A percentile compares a stretch with the other conserved stretches of the same genome.
Conservation (phyloP, 2,797 vertebrate species). For the Dryobates pubescens region DNA sequence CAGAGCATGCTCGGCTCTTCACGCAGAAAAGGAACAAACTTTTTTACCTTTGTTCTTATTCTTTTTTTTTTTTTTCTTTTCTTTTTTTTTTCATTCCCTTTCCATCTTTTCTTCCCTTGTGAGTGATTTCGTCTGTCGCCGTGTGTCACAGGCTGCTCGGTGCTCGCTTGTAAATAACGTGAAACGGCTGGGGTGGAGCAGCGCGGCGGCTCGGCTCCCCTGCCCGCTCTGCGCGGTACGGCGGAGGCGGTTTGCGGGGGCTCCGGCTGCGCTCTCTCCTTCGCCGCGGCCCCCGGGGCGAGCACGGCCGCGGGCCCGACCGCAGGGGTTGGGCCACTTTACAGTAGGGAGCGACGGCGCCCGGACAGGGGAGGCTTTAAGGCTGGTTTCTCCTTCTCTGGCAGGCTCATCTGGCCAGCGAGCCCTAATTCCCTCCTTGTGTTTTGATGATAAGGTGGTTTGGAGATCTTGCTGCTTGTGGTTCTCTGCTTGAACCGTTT, state of each 20-base stretch:
- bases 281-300: no score
- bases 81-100: no score
- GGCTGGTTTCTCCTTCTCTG: not conserved
- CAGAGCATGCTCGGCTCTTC: not conserved
- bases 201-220: not conserved
- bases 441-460: not conserved
- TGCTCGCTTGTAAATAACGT: not conserved
- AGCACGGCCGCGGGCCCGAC: no score
- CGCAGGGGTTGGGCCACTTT: not conserved
- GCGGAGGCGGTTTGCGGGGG: not conserved
- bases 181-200: not conserved
- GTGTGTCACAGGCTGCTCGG: not conserved
- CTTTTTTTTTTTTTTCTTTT: rapidly evolving
- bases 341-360: not conserved
- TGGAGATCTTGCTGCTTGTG: not conserved
- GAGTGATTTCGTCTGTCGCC: not conserved
- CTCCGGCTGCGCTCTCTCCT: not conserved
- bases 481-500: not conserved
- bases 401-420: not conserved
- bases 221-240: no score
- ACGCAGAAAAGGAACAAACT: not conserved
- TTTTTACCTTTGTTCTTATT: not conserved
- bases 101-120: rapidly evolving
- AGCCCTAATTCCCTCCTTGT: not conserved
- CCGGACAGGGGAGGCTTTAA: not conserved